Conservation (phyloP, 2,888 invertebrate genomes). For the Trichogramma evanescens region DNA sequence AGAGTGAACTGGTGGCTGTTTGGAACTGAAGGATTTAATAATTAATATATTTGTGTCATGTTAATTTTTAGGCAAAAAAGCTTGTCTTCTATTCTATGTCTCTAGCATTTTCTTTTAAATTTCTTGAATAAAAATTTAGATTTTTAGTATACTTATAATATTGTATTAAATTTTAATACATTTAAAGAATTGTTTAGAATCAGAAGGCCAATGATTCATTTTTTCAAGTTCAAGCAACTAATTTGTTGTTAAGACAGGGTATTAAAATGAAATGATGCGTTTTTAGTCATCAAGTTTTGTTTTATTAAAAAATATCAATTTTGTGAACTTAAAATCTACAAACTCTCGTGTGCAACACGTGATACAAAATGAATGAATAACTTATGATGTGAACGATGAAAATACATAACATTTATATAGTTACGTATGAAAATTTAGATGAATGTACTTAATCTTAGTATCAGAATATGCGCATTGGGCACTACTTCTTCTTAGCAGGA, state of each 20-base stretch:
- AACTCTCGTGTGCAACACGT: too few species aligned
- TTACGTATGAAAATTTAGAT: not conserved
- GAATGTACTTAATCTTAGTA: slow-evolving; percentile 1
- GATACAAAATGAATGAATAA: slow-evolving; percentile 2
- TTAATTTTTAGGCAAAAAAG: too few species aligned
- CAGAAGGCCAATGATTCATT: slow-evolving; percentile 8
- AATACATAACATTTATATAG: not conserved
- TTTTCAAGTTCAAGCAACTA: slow-evolving; percentile 7
- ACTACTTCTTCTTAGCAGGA: slow-evolving; percentile 13
- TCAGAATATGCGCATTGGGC: not conserved
- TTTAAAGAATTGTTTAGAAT: not conserved
- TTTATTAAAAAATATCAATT: not conserved
- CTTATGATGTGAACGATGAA: slow-evolving; percentile 6
- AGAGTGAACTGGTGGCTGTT: too few species aligned
- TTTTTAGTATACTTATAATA: not conserved
- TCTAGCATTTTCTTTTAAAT: too few species aligned
- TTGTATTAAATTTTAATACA: not conserved
- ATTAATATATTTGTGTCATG: too few species aligned
- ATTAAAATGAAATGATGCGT: not conserved
- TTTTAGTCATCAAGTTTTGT: not conserved
- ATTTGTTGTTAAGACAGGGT: slow-evolving; percentile 8
- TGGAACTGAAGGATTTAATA: too few species aligned
- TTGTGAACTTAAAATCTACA: not conserved
- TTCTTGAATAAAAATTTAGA: too few species aligned
- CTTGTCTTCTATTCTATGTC: too few species aligned